phyloP scores from a whole-genome alignment of 2,888 invertebrate species.

The Caenorhabditis panamensis region DNA sequence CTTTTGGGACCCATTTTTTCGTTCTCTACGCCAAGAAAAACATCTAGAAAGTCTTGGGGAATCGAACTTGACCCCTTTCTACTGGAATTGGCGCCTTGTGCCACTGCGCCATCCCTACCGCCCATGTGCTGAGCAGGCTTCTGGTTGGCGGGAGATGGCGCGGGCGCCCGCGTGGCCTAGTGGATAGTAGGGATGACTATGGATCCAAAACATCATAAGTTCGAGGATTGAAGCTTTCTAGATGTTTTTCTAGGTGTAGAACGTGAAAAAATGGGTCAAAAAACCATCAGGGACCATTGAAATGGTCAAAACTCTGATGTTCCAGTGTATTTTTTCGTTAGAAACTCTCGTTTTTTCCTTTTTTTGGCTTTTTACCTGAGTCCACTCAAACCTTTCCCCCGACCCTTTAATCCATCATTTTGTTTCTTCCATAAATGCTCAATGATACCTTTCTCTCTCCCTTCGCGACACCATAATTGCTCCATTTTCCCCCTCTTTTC shows the following conservation, averaged over 20 bases:
- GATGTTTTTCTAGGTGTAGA: neutral
- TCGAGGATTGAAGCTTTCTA: neutral
- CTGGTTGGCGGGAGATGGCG: neutral
- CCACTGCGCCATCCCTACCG: no score
- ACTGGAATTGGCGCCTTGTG: no score
- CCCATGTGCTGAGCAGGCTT: neutral
- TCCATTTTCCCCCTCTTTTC: neutral
- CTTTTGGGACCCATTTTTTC: neutral
- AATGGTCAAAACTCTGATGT: no score
- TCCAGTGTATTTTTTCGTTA: no score
- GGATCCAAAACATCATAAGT: neutral
- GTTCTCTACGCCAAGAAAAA: neutral
- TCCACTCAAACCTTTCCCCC: no score
- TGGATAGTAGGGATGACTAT: neutral
- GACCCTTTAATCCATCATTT: neutral
- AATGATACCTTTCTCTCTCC: constrained; percentile 9
- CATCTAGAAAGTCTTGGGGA: neutral
- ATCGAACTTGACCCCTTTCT: neutral
- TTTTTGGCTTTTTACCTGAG: no score
- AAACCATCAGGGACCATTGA: neutral
- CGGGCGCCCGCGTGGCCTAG: neutral
- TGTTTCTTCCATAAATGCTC: constrained; percentile 19
- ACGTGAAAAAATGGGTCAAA: neutral
- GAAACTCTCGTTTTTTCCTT: no score
- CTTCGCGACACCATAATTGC: neutral